Percentiles rank a stretch among this genome's conserved stretches.
Evolutionary conservation across 2,113 vertebrate species (phyloP).

Genomic region (Chloropsis hardwickii): DNA sequence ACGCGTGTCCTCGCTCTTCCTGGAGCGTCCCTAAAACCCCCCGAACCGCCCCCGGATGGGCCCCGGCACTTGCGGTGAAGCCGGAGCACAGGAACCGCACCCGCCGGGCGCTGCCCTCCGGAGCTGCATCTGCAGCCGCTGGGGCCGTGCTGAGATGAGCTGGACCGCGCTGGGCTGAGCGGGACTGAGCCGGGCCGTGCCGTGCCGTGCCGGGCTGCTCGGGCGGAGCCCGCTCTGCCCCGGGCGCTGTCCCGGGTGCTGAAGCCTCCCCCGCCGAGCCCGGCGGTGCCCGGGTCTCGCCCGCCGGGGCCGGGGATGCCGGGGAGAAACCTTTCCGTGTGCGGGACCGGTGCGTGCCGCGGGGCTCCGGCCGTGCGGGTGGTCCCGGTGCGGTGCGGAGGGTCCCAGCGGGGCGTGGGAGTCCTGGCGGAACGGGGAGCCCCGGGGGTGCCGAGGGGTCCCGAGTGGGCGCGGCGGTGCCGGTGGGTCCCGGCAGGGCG

Average conservation of each 20-base stretch:
- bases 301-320: background rate
- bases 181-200: background rate
- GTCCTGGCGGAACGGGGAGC: background rate
- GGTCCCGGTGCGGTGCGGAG: background rate
- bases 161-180: background rate
- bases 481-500: background rate
- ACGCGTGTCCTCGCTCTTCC: fast-evolving
- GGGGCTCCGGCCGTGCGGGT: background rate
- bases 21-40: background rate
- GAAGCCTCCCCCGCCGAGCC: background rate
- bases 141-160: background rate
- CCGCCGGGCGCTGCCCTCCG: background rate
- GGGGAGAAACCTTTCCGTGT: background rate
- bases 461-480: background rate
- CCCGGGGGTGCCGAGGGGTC: too few relatives aligned
- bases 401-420: background rate
- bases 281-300: background rate
- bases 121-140: fast-evolving
- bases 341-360: background rate
- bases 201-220: background rate
- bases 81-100: background rate
- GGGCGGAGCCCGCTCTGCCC: background rate
- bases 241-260: background rate
- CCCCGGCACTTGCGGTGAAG: background rate
- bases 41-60: too few relatives aligned